Conservation (phyloP, 2,888 invertebrate species). For the Bellardia bayeri region DNA sequence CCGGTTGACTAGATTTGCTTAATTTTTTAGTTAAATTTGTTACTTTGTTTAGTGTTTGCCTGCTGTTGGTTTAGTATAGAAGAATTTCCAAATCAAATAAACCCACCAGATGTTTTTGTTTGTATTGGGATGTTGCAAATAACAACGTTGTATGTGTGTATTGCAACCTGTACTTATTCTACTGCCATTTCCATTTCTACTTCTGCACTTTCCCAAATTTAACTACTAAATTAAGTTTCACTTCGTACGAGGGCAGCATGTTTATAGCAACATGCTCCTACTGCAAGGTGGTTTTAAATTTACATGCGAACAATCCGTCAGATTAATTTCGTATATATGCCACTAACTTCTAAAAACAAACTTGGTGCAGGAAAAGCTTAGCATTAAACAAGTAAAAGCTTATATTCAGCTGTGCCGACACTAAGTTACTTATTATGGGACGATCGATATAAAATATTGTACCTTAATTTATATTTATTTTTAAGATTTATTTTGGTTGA, state of each 20-base stretch:
- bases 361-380: too few species aligned
- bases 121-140: background rate
- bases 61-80: background rate
- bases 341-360: too few species aligned
- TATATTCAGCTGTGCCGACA: too few species aligned
- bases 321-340: too few species aligned
- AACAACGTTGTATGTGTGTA: background rate
- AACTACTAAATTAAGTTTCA: background rate
- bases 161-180: background rate
- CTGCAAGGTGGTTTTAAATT: too few species aligned
- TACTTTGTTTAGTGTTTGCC: background rate
- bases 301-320: too few species aligned
- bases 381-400: too few species aligned
- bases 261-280: too few species aligned
- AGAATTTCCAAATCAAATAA: slow-evolving; percentile 9
- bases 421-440: too few species aligned
- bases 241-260: background rate
- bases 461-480: too few species aligned
- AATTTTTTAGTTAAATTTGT: background rate
- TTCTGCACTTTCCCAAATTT: background rate
- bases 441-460: too few species aligned
- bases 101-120: slow-evolving; percentile 10
- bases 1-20: background rate
- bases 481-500: too few species aligned
- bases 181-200: background rate